Evolutionary conservation across 2,113 vertebrate species (phyloP).

Genomic region (Lampris megalopsis): DNA sequence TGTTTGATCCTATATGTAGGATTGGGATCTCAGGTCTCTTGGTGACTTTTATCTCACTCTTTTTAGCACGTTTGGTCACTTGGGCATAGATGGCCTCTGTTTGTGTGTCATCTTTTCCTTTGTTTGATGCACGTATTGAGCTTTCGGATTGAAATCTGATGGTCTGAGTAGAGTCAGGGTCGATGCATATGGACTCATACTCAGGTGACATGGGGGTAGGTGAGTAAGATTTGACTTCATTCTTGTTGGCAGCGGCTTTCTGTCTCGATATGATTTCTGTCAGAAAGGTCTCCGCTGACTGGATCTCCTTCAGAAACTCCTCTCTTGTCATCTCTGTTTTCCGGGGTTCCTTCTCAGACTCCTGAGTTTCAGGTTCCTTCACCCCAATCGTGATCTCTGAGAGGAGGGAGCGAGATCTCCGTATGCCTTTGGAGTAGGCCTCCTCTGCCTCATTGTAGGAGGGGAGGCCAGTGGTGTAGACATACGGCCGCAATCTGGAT

Average conservation of each 20-base stretch:
- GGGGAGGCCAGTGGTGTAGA: conserved; percentile 63
- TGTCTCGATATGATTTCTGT: conserved; percentile 85
- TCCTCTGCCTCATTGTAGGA: conserved; percentile 76
- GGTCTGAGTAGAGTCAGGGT: conserved; percentile 78
- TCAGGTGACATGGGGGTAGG: conserved; percentile 79
- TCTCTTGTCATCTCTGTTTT: conserved; percentile 80
- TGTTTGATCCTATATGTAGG: conserved; percentile 80
- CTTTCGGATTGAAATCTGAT: conserved; percentile 80
- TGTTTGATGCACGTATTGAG: conserved; percentile 62
- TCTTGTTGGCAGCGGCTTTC: conserved; percentile 60
- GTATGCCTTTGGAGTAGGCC: conserved; percentile 74
- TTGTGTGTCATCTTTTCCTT: conserved; percentile 68
- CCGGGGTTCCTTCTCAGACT: conserved; percentile 46
- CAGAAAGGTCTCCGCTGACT: conserved; percentile 84
- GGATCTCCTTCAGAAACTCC: conserved; percentile 83
- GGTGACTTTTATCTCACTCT: conserved; percentile 82
- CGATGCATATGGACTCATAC: conserved; percentile 83
- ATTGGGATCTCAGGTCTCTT: conserved; percentile 81
- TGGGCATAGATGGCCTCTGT: conserved; percentile 86
- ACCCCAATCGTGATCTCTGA: conserved; percentile 71
- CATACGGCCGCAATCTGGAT: conserved; percentile 72
- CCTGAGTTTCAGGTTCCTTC: conserved; percentile 48
- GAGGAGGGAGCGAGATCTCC: conserved; percentile 77
- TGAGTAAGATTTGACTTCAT: conserved; percentile 64
- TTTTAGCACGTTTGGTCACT: conserved; percentile 84